Percentiles rank a stretch among this genome's conserved stretches.
phyloP scores from a whole-genome alignment of 2,888 invertebrate genomes.

The Drosophila mettleri region DNA sequence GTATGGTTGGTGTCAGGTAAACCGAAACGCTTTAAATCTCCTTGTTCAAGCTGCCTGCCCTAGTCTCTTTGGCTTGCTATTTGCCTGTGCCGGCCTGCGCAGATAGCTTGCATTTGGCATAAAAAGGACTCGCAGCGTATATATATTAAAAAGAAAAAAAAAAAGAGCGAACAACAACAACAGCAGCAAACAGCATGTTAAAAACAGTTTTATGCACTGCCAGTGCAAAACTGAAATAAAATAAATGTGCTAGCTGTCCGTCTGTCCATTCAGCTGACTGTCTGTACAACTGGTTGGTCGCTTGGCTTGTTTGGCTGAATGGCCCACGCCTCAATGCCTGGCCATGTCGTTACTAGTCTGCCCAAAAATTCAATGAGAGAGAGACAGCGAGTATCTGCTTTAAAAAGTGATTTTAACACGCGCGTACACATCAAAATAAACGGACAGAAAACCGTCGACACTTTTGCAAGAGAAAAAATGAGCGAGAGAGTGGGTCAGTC shows the following conservation, averaged over 20 bases:
- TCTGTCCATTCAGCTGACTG: conserved; percentile 18
- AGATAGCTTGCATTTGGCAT: conserved; percentile 79
- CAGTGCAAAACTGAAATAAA: conserved; percentile 72
- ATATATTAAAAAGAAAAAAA: conserved; percentile 18
- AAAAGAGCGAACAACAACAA: conserved; percentile 20
- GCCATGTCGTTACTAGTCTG: conserved; percentile 47
- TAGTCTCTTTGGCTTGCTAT: conserved; percentile 41
- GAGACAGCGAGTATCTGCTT: conserved; percentile 37
- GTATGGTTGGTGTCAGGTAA: conserved; percentile 56
- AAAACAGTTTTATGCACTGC: conserved; percentile 77
- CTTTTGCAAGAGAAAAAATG: conserved; percentile 5
- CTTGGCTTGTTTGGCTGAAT: conserved; percentile 44
- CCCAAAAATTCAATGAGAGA: conserved; percentile 13
- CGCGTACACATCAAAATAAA: conserved; percentile 30
- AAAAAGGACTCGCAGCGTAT: conserved; percentile 61
- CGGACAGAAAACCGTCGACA: conserved; percentile 24
- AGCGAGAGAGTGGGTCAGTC: background rate
- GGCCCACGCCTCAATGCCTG: conserved; percentile 73
- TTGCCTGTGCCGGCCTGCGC: conserved; percentile 64
- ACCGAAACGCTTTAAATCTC: conserved; percentile 76
- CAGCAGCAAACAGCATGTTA: conserved; percentile 65
- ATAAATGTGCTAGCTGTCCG: conserved; percentile 61
- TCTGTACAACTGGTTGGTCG: conserved; percentile 26
- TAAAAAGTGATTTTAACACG: conserved; percentile 73
- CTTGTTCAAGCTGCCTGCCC: conserved; percentile 59